Conservation (phyloP, 1,140 invertebrate species). For the Ephestia elutella region DNA sequence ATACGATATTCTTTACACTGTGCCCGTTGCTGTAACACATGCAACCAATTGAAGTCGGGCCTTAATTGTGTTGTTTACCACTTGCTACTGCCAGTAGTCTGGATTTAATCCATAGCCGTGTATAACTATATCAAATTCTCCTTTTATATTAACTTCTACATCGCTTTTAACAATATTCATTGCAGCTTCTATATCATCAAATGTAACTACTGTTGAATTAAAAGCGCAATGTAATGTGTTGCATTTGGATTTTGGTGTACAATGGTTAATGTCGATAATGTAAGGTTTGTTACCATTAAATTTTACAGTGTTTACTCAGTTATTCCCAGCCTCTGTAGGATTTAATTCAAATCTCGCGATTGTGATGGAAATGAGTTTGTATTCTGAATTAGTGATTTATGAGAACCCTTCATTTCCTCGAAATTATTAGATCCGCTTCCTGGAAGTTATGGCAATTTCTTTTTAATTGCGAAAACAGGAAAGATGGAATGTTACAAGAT, state of each 20-base stretch:
- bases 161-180: not conserved
- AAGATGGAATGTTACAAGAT: not conserved
- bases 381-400: conserved; percentile 9
- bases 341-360: conserved; percentile 20
- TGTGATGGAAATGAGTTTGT: conserved; percentile 8
- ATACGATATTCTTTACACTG: conserved; percentile 8
- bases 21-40: conserved; percentile 16
- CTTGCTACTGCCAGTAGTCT: conserved; percentile 23
- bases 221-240: not conserved
- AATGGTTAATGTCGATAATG: not conserved
- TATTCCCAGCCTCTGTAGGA: conserved; percentile 24
- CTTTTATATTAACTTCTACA: not conserved
- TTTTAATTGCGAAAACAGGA: not conserved
- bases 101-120: conserved; percentile 21
- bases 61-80: conserved; percentile 45
- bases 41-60: conserved; percentile 21
- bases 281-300: conserved; percentile 13
- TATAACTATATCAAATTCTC: conserved; percentile 7
- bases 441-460: not conserved
- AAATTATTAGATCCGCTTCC: not conserved
- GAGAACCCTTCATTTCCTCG: conserved; percentile 5
- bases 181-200: not conserved
- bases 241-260: not conserved
- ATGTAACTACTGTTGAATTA: not conserved
- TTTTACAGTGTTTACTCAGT: conserved; percentile 24